phyloP scores from a whole-genome alignment of 2,113 vertebrate species.

The Gavialis gangeticus region DNA sequence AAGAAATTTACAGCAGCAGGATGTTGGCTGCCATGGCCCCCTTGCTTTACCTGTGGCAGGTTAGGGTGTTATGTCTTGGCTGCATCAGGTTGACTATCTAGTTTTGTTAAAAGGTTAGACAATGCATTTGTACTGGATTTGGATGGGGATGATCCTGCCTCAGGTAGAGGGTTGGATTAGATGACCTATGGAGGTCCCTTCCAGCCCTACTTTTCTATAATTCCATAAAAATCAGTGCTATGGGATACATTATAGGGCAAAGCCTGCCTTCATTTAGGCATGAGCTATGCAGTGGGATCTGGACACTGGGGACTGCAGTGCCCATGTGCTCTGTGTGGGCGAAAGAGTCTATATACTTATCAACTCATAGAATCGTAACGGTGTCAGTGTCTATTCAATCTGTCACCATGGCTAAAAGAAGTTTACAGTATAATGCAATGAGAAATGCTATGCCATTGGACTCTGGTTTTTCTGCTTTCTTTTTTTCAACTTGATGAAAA shows the following conservation, averaged over 20 bases:
- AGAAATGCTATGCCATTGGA: background rate
- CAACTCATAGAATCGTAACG: background rate
- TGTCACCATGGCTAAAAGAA: background rate
- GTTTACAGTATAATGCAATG: background rate
- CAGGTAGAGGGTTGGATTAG: no score
- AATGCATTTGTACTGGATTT: no score
- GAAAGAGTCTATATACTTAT: background rate
- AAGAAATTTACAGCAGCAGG: no score
- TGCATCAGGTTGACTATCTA: no score
- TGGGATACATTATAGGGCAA: background rate
- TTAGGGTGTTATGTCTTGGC: no score
- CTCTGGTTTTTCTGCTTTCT: background rate
- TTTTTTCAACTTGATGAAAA: background rate
- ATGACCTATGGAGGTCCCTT: no score
- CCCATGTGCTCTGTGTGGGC: background rate
- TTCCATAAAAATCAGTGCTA: background rate
- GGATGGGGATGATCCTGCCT: no score
- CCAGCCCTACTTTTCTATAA: no score
- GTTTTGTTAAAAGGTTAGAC: no score
- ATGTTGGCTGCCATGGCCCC: no score
- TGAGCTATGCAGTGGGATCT: background rate
- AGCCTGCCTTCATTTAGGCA: background rate
- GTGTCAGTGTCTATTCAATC: background rate
- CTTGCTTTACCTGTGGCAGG: no score
- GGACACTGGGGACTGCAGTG: background rate